Base-by-base conservation (phyloP, 2,888 invertebrate species). In the Digitonthophagus gazella region DNA sequence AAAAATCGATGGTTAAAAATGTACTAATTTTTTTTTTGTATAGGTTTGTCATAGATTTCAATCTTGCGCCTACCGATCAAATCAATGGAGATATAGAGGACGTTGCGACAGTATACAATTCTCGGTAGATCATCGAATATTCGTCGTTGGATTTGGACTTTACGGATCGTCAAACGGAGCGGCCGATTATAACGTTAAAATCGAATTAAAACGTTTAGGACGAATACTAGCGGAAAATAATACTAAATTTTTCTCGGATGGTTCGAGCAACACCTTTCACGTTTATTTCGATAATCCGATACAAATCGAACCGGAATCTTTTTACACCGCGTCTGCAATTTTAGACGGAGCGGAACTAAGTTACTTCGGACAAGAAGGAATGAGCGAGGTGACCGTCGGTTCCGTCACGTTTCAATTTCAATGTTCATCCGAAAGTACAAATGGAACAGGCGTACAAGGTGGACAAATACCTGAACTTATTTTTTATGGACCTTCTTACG, bases 391-490 rank as follows among this genome's bases (percentile, higher is more conserved):
- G 58, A 92, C 92, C 68, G 93, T 95, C 81, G 96, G 96, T 2
- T 93, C 92, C 79, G 96, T 97, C 69, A 96, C 95, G 72, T 97
- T 97, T 85, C 97, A 97, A 84, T 98, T 97, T 84, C 97, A 97
- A 83, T 97, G 97, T 83, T 97, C 96, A 66, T 95, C 96, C 3
- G 97, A 97, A 81, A 96, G 96, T 84, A 98, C 97, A 67, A 98
- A 98, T 78, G 97, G 97, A 64, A 98, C 97, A 0, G 97, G 97
- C 5, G 97, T 97, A 2, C 97, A 97, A 84, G 97, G 97, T 63
- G 97, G 97, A 57, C 97, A 98, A 84, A 97, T 98, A 79, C 97
- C 97, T 2, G 97, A 98, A 85, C 87, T 97, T 71, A 96, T 97
- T 78, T 97, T 97, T 82, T 97, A 97, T 79, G 96, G 96, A 54